phyloP scores from a whole-genome alignment of 2,113 vertebrate species.

The Nannospalax galili region DNA sequence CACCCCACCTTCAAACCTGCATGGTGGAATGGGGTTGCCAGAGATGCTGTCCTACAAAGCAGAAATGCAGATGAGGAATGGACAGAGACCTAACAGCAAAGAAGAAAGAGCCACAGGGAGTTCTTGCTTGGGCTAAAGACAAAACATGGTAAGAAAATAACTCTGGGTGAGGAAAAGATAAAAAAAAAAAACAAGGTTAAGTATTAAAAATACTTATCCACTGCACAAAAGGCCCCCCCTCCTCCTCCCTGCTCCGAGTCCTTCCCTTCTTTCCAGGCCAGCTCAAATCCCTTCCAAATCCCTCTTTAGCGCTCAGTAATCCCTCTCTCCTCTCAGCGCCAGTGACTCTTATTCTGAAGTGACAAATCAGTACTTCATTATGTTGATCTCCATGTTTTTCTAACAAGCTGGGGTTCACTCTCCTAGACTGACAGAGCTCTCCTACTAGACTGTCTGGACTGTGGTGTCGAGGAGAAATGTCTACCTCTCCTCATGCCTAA shows the following conservation, averaged over 20 bases:
- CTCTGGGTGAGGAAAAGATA: background rate
- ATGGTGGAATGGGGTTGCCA: background rate
- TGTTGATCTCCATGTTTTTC: background rate
- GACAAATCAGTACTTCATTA: background rate
- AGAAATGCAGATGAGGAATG: background rate
- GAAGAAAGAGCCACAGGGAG: background rate
- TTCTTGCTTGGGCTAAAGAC: background rate
- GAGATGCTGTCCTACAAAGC: background rate
- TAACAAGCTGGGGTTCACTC: background rate
- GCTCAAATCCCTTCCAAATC: background rate
- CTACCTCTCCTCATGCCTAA: background rate
- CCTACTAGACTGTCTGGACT: background rate
- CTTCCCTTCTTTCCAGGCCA: background rate
- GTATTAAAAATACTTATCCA: constrained; percentile 33
- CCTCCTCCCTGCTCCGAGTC: background rate
- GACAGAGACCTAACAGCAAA: background rate
- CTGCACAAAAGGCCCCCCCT: background rate
- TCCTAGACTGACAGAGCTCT: background rate
- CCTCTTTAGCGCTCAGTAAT: background rate
- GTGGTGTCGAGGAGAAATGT: background rate
- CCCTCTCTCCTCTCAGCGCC: background rate
- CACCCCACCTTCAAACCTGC: background rate
- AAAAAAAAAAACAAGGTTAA: background rate
- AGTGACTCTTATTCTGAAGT: background rate
- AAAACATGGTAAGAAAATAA: background rate